A percentile compares a stretch with the other conserved stretches of the same genome.
Conservation (phyloP, 2,888 invertebrate species). For the Synanthedon andrenaeformis region DNA sequence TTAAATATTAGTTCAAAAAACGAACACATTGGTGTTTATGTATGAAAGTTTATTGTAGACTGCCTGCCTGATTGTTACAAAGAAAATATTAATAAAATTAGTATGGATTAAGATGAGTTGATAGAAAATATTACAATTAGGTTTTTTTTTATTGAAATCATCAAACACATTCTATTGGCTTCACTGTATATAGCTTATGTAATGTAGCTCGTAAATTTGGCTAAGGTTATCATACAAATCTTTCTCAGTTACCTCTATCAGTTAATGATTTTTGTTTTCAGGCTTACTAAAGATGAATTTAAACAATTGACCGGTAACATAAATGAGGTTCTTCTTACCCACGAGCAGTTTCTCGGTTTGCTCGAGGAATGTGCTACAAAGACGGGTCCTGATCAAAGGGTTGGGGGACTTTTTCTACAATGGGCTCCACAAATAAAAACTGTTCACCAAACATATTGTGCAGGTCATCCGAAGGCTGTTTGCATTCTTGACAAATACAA, state of each 20-base stretch:
- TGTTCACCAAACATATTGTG: constrained; percentile 90
- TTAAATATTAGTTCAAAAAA: background rate
- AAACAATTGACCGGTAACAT: constrained; percentile 90
- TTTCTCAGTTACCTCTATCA: too few relatives aligned
- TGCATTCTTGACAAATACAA: constrained; percentile 93
- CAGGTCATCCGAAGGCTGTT: constrained; percentile 94
- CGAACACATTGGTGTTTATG: too few relatives aligned
- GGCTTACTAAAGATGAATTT: constrained; percentile 87
- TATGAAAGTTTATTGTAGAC: too few relatives aligned
- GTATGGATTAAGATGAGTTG: too few relatives aligned
- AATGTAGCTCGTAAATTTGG: too few relatives aligned
- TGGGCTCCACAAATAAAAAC: constrained; percentile 85
- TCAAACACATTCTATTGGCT: too few relatives aligned
- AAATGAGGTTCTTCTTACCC: constrained; percentile 86
- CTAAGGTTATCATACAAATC: too few relatives aligned
- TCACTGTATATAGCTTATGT: too few relatives aligned
- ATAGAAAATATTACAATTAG: too few relatives aligned
- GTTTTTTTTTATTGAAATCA: too few relatives aligned
- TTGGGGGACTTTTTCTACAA: constrained; percentile 91
- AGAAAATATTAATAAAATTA: too few relatives aligned
- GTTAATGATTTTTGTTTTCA: constrained; percentile 38
- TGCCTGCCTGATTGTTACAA: too few relatives aligned
- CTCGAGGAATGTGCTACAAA: constrained; percentile 84
- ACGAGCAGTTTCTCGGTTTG: constrained; percentile 82
- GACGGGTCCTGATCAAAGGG: constrained; percentile 81